phyloP scores from a whole-genome alignment of 2,888 invertebrate species.

The Drosophila subsilvestris region DNA sequence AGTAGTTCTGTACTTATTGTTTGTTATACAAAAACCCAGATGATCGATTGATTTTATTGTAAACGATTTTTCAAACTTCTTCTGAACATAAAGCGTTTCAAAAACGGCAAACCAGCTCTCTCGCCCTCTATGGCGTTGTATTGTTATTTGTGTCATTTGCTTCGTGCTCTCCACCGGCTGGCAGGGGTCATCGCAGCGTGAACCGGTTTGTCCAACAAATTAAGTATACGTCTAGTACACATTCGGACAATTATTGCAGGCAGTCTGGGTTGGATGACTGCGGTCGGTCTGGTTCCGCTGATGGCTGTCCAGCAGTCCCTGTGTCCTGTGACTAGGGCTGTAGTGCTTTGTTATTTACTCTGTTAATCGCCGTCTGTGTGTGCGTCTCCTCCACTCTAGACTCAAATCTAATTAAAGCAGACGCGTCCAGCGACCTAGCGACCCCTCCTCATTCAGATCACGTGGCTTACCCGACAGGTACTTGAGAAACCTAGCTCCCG shows the following conservation, averaged over 20 bases:
- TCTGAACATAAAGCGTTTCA: conserved; percentile 60
- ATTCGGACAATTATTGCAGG: conserved; percentile 8
- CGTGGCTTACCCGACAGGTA: conserved; percentile 34
- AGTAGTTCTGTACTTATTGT: conserved; percentile 69
- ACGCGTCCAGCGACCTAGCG: conserved; percentile 29
- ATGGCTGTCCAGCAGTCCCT: conserved; percentile 5
- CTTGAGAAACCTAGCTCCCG: conserved; percentile 1
- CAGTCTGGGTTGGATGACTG: not conserved
- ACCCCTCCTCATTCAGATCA: conserved; percentile 32
- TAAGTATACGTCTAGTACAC: conserved; percentile 53
- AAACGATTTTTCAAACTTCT: conserved; percentile 54
- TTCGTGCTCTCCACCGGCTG: conserved; percentile 16
- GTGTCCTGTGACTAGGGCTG: conserved; percentile 6
- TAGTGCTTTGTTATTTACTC: conserved; percentile 21
- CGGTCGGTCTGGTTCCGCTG: not conserved
- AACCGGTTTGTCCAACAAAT: conserved; percentile 59
- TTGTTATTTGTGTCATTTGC: conserved; percentile 12
- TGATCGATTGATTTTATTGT: conserved; percentile 61
- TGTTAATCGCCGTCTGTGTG: conserved; percentile 25
- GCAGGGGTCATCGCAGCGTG: conserved; percentile 27
- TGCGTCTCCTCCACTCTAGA: conserved; percentile 8
- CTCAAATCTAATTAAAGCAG: conserved; percentile 48
- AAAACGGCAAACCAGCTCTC: conserved; percentile 40
- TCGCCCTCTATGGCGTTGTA: not conserved
- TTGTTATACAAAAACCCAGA: conserved; percentile 71